These are phyloP conservation scores for Linepithema humile DNA, from an alignment of 1,140 invertebrate genomes.

Conservation along the genomic window DNA sequence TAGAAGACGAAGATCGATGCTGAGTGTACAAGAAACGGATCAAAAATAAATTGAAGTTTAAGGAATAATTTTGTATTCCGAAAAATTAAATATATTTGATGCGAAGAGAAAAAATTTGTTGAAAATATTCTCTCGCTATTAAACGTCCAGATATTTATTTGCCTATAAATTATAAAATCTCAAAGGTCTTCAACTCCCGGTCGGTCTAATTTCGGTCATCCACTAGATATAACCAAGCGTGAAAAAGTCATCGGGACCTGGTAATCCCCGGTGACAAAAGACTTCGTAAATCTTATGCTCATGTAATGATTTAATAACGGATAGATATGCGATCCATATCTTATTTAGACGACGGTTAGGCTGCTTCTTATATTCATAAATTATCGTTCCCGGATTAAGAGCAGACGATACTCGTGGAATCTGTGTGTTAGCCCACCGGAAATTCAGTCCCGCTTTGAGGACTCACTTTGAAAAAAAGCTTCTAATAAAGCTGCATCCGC, in stretches of 20 bases:
- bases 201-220: constrained; percentile 53
- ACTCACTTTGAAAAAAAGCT: constrained; percentile 14
- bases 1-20: not conserved
- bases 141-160: not conserved
- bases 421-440: constrained; percentile 52
- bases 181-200: not conserved
- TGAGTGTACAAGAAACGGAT: not conserved
- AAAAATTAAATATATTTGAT: not conserved
- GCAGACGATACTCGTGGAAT: constrained; percentile 60
- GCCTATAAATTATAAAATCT: not conserved
- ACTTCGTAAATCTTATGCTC: constrained; percentile 75
- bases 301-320: constrained; percentile 81
- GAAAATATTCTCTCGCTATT: not conserved
- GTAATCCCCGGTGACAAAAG: constrained; percentile 74
- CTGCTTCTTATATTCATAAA: constrained; percentile 77
- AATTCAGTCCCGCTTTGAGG: constrained; percentile 59
- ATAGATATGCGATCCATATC: constrained; percentile 64
- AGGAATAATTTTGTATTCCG: not conserved
- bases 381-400: constrained; percentile 78
- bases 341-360: constrained; percentile 70
- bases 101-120: not conserved
- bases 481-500: constrained; percentile 24
- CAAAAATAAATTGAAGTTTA: not conserved
- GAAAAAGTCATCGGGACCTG: constrained; percentile 52
- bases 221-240: constrained; percentile 53